Conservation (phyloP, 2,797 vertebrate species). For the Brachyalestes nurse region DNA sequence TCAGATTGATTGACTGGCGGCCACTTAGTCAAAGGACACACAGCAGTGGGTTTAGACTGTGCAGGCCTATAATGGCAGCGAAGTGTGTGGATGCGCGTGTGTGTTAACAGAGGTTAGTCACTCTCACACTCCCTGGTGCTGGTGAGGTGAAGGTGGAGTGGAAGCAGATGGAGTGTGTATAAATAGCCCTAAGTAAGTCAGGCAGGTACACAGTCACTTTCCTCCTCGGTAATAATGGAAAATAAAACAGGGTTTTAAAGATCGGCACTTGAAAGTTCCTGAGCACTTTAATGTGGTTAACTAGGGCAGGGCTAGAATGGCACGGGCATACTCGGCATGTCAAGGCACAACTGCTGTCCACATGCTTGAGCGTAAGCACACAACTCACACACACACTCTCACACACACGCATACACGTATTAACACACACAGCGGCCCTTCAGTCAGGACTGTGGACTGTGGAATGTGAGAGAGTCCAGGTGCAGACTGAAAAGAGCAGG, state of each 20-base stretch:
- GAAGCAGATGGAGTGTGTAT: slow-evolving; percentile 47
- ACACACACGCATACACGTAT: slow-evolving; percentile 37
- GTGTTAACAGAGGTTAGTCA: slow-evolving; percentile 21
- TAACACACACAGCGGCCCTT: slow-evolving; percentile 28
- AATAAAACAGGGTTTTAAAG: slow-evolving; percentile 41
- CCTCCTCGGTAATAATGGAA: slow-evolving; percentile 33
- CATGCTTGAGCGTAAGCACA: background rate
- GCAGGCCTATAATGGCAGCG: background rate
- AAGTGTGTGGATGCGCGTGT: background rate
- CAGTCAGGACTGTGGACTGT: slow-evolving; percentile 44
- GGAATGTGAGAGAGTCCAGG: slow-evolving; percentile 60
- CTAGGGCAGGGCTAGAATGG: slow-evolving; percentile 25
- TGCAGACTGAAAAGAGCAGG: slow-evolving; percentile 55
- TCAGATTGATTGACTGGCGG: slow-evolving; percentile 20
- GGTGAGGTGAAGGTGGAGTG: slow-evolving; percentile 36
- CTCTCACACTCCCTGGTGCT: slow-evolving; percentile 9
- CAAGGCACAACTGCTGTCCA: slow-evolving; percentile 40
- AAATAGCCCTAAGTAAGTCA: slow-evolving; percentile 42
- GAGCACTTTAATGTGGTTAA: slow-evolving; percentile 53
- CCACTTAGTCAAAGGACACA: slow-evolving; percentile 35
- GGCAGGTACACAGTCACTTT: slow-evolving; percentile 32
- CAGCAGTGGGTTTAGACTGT: slow-evolving; percentile 4
- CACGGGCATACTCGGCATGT: slow-evolving; percentile 46
- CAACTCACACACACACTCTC: slow-evolving; percentile 20
- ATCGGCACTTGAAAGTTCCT: slow-evolving; percentile 40